Conservation (phyloP, 2,797 vertebrate genomes). For the Trachops cirrhosus region DNA sequence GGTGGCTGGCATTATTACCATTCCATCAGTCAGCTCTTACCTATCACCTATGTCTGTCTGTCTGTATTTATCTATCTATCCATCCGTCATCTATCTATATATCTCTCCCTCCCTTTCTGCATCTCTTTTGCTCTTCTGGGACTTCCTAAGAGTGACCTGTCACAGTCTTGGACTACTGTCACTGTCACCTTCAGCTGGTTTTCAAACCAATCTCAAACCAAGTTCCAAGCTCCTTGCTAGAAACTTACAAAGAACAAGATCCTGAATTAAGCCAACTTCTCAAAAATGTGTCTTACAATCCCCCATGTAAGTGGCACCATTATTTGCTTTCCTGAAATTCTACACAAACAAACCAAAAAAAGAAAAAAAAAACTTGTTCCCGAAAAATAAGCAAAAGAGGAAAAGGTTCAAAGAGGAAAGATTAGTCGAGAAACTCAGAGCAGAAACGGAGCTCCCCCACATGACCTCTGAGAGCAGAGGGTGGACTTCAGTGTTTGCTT, state of each 20-base stretch:
- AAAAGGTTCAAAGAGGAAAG: background rate
- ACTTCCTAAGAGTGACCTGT: background rate
- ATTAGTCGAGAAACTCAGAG: background rate
- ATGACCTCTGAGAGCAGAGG: fast-evolving
- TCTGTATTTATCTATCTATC: too few relatives aligned
- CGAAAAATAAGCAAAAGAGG: background rate
- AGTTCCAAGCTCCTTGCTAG: background rate
- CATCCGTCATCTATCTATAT: background rate
- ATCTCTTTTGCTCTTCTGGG: background rate
- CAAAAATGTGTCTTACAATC: background rate
- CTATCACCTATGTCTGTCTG: background rate
- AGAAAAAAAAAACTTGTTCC: background rate
- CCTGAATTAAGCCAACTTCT: background rate
- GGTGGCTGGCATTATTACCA: fast-evolving
- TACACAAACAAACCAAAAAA: background rate
- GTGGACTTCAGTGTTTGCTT: background rate
- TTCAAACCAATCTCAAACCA: background rate
- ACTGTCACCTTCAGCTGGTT: background rate
- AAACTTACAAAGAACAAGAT: background rate
- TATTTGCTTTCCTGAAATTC: background rate
- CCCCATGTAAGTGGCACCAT: fast-evolving
- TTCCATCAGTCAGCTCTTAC: background rate
- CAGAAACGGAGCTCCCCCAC: fast-evolving
- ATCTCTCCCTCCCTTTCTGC: background rate
- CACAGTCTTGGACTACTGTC: background rate